Base-by-base conservation (phyloP, 2,113 vertebrate species). In the Mixornis gularis region DNA sequence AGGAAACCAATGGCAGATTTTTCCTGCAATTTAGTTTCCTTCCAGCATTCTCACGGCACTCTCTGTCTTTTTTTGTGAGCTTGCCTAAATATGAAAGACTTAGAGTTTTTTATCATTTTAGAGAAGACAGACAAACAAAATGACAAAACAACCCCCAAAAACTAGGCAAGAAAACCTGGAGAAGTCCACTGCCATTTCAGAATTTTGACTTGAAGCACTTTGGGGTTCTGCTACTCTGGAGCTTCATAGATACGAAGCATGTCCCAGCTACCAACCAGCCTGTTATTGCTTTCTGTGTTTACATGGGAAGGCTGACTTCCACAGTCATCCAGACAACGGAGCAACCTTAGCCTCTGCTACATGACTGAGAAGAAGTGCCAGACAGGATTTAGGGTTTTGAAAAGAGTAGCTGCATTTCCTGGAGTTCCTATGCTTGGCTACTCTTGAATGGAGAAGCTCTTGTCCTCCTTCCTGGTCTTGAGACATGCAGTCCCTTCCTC, bases 361-460 rank as follows among this genome's bases (percentile, higher is more conserved):
- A 0, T 89, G 86, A 17, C 25, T 68, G 58, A 69, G 53, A 43
- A 25, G 38, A 74, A 32, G n/a, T 71, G 62, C 11, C 25, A 93
- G 49, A 26, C 38, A 46, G 38, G 16, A 10, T 43, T 73, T 38
- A 44, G 51, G 20, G 26, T n/a, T 94, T 81, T 71, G 77, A 60
- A 48, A 74, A 53, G 60, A 44, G 6, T 30, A 40, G 43, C 21
- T 1, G 1, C 6, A 2, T 71, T 86, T 86, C 36, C 48, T 85
- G 27, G 36, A 66, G 56, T 64, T 52, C 14, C 0, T 18, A 7
- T 62, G 58, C 59, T 79, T 84, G 68, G 32, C 1, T 12, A 19
- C 52, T 84, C 38, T 79, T 66, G 44, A 74, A 81, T 71, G 62
- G 70, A 72, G 58, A 76, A 79, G 38, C 26, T 82, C 32, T 73